Conservation (phyloP, 2,888 invertebrate genomes). For the Julus scandinavius region DNA sequence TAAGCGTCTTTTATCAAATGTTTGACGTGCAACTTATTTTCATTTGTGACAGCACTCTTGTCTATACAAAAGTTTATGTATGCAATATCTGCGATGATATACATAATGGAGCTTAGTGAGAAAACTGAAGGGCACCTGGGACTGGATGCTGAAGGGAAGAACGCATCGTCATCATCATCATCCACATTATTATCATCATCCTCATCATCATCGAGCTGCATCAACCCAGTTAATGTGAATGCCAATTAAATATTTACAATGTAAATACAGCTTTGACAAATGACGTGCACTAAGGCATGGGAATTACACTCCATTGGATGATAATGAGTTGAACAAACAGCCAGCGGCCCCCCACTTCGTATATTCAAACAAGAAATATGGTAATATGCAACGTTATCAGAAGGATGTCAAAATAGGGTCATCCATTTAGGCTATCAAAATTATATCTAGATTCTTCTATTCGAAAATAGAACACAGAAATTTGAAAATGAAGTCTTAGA, state of each 20-base stretch:
- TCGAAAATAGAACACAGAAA: no score
- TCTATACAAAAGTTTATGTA: background rate
- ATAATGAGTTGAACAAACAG: constrained; percentile 53
- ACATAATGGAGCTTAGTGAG: constrained; percentile 49
- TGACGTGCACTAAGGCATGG: constrained; percentile 51
- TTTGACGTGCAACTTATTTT: constrained; percentile 47
- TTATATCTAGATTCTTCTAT: no score
- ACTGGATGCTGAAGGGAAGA: constrained; percentile 7
- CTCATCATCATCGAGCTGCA: constrained; percentile 1
- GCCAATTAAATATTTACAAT: constrained; percentile 54
- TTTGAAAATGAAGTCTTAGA: no score
- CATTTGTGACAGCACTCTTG: constrained; percentile 31
- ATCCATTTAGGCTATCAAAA: background rate
- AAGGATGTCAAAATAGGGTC: background rate
- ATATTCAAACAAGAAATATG: constrained; percentile 40
- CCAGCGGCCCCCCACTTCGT: background rate
- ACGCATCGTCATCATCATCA: constrained; percentile 17
- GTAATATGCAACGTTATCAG: background rate
- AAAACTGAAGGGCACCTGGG: constrained; percentile 48
- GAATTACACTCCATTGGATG: constrained; percentile 54
- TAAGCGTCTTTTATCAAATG: background rate
- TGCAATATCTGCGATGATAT: constrained; percentile 43
- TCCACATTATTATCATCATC: constrained; percentile 6
- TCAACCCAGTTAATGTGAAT: constrained; percentile 49
- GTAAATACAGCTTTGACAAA: constrained; percentile 54